These are phyloP conservation scores for Hymenopus coronatus DNA, from an alignment of 2,888 invertebrate genomes.

Conservation along the genomic window DNA sequence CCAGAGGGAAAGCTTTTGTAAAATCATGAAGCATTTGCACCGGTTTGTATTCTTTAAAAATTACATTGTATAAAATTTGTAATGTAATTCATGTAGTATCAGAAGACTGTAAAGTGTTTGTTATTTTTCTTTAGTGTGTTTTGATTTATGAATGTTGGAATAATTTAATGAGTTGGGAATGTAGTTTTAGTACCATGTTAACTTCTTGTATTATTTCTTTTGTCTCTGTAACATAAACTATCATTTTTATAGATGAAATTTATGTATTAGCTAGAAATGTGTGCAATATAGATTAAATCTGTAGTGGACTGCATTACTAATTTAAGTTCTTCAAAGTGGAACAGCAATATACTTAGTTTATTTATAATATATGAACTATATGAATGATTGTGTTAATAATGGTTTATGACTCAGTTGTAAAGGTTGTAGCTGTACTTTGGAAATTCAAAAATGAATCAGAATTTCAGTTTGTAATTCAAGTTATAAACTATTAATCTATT, in stretches of 20 bases:
- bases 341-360: not conserved
- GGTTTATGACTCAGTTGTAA: not conserved
- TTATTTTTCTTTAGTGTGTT: not conserved
- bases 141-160: not conserved
- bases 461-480: not conserved
- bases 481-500: no score
- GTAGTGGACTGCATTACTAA: not conserved
- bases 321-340: not conserved
- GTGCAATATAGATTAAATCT: not conserved
- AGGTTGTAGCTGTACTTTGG: not conserved
- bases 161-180: not conserved
- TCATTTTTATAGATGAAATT: not conserved
- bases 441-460: not conserved
- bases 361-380: not conserved
- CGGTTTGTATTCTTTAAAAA: not conserved
- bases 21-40: not conserved
- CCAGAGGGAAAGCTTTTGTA: not conserved
- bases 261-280: not conserved
- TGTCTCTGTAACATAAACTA: not conserved
- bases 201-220: not conserved
- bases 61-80: not conserved
- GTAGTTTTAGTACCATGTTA: not conserved
- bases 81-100: not conserved
- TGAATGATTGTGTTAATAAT: not conserved
- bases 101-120: not conserved